Evolutionary conservation across 1,140 invertebrate species (phyloP).

Genomic region (Caenorhabditis inopinata): DNA sequence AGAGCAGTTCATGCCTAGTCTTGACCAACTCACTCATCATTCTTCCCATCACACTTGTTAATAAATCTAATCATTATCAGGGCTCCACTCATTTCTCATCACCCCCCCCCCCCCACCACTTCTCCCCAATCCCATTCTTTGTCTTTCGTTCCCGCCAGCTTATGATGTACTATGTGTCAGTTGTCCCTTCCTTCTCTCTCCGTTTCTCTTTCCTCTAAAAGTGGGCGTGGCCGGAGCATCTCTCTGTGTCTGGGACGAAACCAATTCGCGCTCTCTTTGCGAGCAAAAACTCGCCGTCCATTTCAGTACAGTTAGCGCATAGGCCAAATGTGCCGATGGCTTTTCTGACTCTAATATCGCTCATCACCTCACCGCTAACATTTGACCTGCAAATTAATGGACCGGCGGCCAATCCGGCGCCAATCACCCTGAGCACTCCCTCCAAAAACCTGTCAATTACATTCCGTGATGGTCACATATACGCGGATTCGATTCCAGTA

Average conservation of each 20-base stretch:
- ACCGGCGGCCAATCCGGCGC: background rate
- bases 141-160: background rate
- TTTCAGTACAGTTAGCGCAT: background rate
- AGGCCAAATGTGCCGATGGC: conserved; percentile 23
- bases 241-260: conserved; percentile 13
- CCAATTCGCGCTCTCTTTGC: too few relatives aligned
- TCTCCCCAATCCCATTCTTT: background rate
- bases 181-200: conserved; percentile 6
- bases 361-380: conserved; percentile 3
- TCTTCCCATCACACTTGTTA: background rate
- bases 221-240: conserved; percentile 1
- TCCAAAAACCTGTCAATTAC: conserved; percentile 7
- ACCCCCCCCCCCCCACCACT: background rate
- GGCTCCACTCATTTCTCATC: too few relatives aligned
- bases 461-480: background rate
- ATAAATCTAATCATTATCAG: conserved; percentile 32
- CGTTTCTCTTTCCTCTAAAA: background rate
- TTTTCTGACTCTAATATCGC: conserved; percentile 21
- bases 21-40: background rate
- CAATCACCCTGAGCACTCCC: background rate
- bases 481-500: conserved; percentile 21
- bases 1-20: background rate
- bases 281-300: too few relatives aligned
- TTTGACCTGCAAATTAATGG: conserved; percentile 13
- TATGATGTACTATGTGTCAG: conserved; percentile 34